Base-by-base conservation (phyloP, 1,140 invertebrate species). In the Leptinotarsa defecta region DNA sequence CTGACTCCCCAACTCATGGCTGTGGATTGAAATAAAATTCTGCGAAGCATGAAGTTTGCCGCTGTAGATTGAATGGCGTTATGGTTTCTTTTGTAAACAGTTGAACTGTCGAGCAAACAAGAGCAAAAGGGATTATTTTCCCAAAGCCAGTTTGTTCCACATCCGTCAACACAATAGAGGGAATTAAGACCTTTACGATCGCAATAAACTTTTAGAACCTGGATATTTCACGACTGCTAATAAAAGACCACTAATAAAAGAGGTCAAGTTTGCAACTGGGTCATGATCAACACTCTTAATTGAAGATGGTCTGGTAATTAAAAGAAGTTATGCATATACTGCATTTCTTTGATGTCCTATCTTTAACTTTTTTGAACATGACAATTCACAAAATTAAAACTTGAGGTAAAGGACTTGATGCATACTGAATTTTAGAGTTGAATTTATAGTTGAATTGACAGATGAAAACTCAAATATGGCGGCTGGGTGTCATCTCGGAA, bases 101-200 rank as follows among this genome's bases (percentile, higher is more conserved):
- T 57, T 57, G 52, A 57, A 19, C n/a, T 19, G n/a, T 57, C 15
- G n/a, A 57, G n/a, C 52, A 57, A 57, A 57, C 52, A 57, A 57
- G 52, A 57, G 52, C 52, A 57, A 43, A 43, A 19, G 52, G 52
- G n/a, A n/a, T 57, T 57, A 57, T 19, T 57, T 57, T n/a, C n/a
- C n/a, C 52, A 57, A 57, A 57, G 52, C 52, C 52, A 57, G 52
- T 57, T 57, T 57, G 15, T 57, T 57, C n/a, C 52, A 57, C 52
- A 57, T 57, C 52, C 15, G 52, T 57, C 52, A 57, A 57, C 52
- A 57, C 52, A 57, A 57, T 17, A 19, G 52, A 57, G n/a, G 52
- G 13, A 57, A 57, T 57, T 57, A 57, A 19, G 52, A 57, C 52
- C 52, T 19, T 57, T 57, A 57, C 52, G 52, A 57, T 19, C 52